Evolutionary conservation across 1,140 invertebrate species (phyloP).

Genomic region (Drosophila athabasca): DNA sequence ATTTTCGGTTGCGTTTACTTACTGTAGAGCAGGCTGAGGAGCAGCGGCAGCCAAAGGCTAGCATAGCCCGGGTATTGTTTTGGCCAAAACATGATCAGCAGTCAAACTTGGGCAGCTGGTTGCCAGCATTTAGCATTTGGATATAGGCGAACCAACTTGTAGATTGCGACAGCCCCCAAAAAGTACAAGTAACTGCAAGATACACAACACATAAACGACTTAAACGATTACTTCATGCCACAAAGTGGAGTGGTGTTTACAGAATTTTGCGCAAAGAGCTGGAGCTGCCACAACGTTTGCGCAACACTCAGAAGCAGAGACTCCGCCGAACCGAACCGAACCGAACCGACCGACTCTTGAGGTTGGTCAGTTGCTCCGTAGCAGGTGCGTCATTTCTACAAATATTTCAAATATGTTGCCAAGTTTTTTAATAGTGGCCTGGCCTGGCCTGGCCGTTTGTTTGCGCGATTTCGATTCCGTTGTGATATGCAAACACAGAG

Average conservation of each 20-base stretch:
- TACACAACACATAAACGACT: slow-evolving; percentile 11
- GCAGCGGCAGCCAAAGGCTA: slow-evolving; percentile 59
- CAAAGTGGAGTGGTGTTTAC: slow-evolving; percentile 14
- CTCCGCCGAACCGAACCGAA: background rate
- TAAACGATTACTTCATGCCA: slow-evolving; percentile 56
- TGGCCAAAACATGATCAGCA: slow-evolving; percentile 72
- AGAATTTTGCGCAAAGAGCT: slow-evolving; percentile 35
- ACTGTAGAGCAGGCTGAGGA: slow-evolving; percentile 63
- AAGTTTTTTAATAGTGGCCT: slow-evolving; percentile 22
- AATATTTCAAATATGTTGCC: slow-evolving; percentile 67
- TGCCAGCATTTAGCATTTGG: slow-evolving; percentile 54
- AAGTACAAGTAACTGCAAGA: slow-evolving; percentile 31
- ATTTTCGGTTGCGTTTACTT: slow-evolving; percentile 47
- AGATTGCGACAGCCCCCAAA: background rate
- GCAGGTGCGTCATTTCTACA: slow-evolving; percentile 56
- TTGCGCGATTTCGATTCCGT: slow-evolving; percentile 42
- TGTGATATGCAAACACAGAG: slow-evolving; percentile 60
- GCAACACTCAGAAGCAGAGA: slow-evolving; percentile 39
- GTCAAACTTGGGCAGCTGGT: slow-evolving; percentile 27
- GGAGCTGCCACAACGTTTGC: slow-evolving; percentile 21
- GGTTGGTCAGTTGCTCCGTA: slow-evolving; percentile 41
- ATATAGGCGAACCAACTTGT: slow-evolving; percentile 2
- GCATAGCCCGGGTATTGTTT: slow-evolving; percentile 52
- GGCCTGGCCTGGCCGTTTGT: slow-evolving; percentile 20
- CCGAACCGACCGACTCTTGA: slow-evolving; percentile 13